A percentile compares a stretch with the other conserved stretches of the same genome.
phyloP scores from a whole-genome alignment of 2,888 invertebrate species.

The Campaea margaritaria region DNA sequence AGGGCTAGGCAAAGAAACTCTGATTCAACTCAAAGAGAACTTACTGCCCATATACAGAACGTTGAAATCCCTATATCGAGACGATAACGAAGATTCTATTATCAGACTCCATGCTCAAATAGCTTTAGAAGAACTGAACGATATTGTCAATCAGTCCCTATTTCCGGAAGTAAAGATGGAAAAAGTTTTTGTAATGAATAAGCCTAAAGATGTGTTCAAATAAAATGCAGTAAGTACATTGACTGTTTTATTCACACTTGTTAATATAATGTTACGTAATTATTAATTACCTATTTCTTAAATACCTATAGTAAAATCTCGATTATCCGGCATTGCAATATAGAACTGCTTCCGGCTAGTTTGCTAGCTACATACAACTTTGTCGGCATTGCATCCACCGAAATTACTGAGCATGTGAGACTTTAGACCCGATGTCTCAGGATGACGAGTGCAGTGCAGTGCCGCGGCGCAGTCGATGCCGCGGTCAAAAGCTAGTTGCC shows the following conservation, averaged over 20 bases:
- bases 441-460: no score
- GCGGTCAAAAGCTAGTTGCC: no score
- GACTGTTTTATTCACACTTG: constrained; percentile 39
- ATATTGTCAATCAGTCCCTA: constrained; percentile 86
- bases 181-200: constrained; percentile 76
- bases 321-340: no score
- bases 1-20: constrained; percentile 89
- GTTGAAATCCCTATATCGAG: constrained; percentile 87
- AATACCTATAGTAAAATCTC: no score
- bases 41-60: constrained; percentile 89
- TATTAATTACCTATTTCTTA: no score
- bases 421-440: no score
- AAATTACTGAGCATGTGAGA: no score
- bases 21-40: constrained; percentile 87
- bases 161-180: constrained; percentile 84
- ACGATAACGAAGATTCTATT: constrained; percentile 87
- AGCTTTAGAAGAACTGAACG: constrained; percentile 91
- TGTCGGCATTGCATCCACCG: no score
- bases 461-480: no score
- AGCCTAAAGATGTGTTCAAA: constrained; percentile 41
- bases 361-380: no score
- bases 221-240: constrained; percentile 42
- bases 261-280: background rate
- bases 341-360: no score
- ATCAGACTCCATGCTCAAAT: constrained; percentile 90